These are phyloP conservation scores for Chymomyza costata DNA, from an alignment of 1,140 invertebrate species.

Conservation along the genomic window DNA sequence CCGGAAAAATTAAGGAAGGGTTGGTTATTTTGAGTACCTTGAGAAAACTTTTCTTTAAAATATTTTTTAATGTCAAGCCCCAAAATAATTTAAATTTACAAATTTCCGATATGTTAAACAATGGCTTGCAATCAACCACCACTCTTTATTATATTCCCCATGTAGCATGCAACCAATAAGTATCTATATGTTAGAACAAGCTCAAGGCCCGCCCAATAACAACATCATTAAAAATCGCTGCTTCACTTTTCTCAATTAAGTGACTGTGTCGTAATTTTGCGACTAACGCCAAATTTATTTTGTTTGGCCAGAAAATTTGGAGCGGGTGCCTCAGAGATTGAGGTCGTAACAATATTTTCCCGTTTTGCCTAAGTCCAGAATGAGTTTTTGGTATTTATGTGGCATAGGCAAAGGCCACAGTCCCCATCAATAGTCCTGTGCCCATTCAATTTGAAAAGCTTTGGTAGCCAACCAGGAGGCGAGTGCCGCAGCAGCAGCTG, in stretches of 20 bases:
- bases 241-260: conserved; percentile 67
- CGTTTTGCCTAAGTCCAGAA: conserved; percentile 71
- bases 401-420: conserved; percentile 1
- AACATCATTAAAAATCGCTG: conserved; percentile 65
- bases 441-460: conserved; percentile 37
- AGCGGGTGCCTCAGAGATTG: conserved; percentile 14
- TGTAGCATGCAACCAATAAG: too few relatives aligned
- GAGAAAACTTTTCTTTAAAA: too few relatives aligned
- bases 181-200: too few relatives aligned
- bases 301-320: conserved; percentile 24
- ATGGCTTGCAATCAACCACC: too few relatives aligned
- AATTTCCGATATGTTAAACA: too few relatives aligned
- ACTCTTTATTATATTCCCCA: too few relatives aligned
- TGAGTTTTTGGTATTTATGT: conserved; percentile 70
- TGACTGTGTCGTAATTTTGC: conserved; percentile 51
- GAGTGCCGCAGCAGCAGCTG: conserved; percentile 16
- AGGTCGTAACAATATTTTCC: conserved; percentile 71
- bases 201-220: too few relatives aligned
- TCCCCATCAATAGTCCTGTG: background rate
- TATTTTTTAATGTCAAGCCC: too few relatives aligned
- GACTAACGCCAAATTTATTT: conserved; percentile 69
- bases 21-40: too few relatives aligned
- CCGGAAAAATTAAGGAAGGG: too few relatives aligned
- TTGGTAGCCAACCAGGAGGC: conserved; percentile 40
- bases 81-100: too few relatives aligned